Evolutionary conservation across 2,113 vertebrate species (phyloP).

Genomic region (Saguinus midas): DNA sequence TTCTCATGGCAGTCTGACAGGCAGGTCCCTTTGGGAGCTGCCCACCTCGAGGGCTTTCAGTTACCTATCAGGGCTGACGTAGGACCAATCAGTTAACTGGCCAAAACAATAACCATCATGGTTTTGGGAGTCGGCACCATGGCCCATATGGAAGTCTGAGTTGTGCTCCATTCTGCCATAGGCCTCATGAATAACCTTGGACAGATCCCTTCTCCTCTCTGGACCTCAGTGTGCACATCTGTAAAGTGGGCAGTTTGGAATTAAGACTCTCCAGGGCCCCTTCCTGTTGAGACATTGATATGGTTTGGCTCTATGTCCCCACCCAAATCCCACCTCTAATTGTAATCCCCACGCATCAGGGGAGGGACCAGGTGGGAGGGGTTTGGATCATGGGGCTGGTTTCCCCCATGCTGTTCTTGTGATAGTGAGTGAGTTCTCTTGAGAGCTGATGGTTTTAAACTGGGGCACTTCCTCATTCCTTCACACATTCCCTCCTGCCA

Average conservation of each 20-base stretch:
- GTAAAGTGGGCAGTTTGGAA: not conserved
- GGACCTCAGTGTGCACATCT: not conserved
- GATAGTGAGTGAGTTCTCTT: too few species aligned
- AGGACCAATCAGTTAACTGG: not conserved
- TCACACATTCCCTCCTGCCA: too few species aligned
- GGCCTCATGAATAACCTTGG: not conserved
- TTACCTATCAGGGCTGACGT: not conserved
- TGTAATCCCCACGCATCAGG: too few species aligned
- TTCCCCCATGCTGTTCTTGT: too few species aligned
- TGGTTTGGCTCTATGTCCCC: too few species aligned
- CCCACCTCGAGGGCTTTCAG: not conserved
- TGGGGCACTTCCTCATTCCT: too few species aligned
- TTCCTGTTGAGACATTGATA: not conserved
- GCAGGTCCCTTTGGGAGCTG: not conserved
- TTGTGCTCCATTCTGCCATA: not conserved
- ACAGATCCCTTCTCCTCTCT: not conserved
- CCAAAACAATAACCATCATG: rapidly evolving
- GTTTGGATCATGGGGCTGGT: too few species aligned
- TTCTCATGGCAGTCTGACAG: not conserved
- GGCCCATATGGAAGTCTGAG: not conserved
- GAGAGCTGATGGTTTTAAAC: too few species aligned
- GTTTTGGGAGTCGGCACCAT: not conserved
- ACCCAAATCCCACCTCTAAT: too few species aligned
- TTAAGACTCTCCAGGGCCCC: not conserved
- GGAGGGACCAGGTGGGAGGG: too few species aligned